Evolutionary conservation across 92 coral and sea anemone genomes (phyloP).

Genomic region (Zoanthus sansibaricus): DNA sequence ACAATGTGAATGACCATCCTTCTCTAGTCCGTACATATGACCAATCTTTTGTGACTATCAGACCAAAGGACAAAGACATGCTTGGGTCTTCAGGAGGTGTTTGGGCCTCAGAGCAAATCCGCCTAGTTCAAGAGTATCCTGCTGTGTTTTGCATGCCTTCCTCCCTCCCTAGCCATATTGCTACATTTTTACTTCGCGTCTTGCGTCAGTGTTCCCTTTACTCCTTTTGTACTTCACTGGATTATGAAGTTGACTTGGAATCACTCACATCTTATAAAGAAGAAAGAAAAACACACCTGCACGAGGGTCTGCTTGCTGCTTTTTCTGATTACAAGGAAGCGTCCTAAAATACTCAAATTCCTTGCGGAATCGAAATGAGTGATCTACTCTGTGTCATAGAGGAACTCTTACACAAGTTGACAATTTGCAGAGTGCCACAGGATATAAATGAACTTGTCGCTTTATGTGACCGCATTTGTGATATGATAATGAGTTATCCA

Average conservation of each 20-base stretch:
- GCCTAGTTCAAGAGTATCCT: constrained; percentile 35
- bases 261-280: constrained; percentile 42
- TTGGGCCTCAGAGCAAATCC: constrained; percentile 50
- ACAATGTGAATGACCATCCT: too few species aligned
- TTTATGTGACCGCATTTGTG: constrained; percentile 40
- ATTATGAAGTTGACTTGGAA: constrained; percentile 18
- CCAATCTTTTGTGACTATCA: constrained; percentile 46
- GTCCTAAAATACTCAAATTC: neutral
- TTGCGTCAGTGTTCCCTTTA: neutral
- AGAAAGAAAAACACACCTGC: constrained; percentile 41
- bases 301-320: constrained; percentile 20
- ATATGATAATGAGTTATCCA: constrained; percentile 32
- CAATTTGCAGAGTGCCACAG: constrained; percentile 32
- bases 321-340: constrained; percentile 13
- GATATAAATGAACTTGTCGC: constrained; percentile 29
- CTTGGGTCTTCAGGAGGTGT: constrained; percentile 44
- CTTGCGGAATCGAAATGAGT: constrained; percentile 34
- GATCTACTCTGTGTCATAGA: constrained; percentile 28
- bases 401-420: constrained; percentile 35
- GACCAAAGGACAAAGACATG: constrained; percentile 33
- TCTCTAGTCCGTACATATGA: constrained; percentile 35
- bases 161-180: constrained; percentile 13
- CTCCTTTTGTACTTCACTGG: constrained; percentile 40
- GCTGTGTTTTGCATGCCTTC: constrained; percentile 37
- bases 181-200: neutral